Conservation (phyloP, 2,888 invertebrate genomes). For the Calliphora vomitoria region DNA sequence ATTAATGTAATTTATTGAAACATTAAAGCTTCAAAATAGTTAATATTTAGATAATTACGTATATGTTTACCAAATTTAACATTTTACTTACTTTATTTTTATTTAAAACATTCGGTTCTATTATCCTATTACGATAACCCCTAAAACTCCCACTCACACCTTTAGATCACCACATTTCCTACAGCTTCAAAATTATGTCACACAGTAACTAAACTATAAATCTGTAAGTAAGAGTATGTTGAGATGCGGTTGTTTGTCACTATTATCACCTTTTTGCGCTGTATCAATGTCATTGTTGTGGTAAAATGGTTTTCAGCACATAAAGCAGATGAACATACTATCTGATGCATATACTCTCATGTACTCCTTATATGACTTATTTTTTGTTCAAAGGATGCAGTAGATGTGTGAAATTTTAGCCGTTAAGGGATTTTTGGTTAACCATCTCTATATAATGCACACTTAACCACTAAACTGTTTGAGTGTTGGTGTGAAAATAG, state of each 20-base stretch:
- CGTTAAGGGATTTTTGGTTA: conserved; percentile 72
- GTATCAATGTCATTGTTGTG: conserved; percentile 63
- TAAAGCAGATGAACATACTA: neutral
- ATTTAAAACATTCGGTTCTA: too few species aligned
- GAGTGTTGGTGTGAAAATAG: neutral
- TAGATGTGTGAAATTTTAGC: conserved; percentile 63
- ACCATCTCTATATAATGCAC: conserved; percentile 54
- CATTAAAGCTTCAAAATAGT: too few species aligned
- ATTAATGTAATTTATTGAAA: too few species aligned
- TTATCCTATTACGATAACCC: too few species aligned
- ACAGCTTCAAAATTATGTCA: neutral
- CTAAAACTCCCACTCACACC: too few species aligned
- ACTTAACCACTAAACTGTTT: conserved; percentile 50
- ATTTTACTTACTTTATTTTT: too few species aligned
- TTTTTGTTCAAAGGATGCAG: neutral
- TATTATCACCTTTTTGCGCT: conserved; percentile 39
- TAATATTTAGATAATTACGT: too few species aligned
- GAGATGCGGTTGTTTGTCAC: conserved; percentile 33
- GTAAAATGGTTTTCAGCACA: conserved; percentile 22
- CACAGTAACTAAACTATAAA: neutral
- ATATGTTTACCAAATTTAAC: too few species aligned
- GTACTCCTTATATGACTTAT: too few species aligned
- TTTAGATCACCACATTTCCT: too few species aligned
- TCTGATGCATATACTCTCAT: neutral
- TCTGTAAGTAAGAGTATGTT: neutral